Conservation (phyloP, 2,797 vertebrate species). For the Gallinago solitaria region DNA sequence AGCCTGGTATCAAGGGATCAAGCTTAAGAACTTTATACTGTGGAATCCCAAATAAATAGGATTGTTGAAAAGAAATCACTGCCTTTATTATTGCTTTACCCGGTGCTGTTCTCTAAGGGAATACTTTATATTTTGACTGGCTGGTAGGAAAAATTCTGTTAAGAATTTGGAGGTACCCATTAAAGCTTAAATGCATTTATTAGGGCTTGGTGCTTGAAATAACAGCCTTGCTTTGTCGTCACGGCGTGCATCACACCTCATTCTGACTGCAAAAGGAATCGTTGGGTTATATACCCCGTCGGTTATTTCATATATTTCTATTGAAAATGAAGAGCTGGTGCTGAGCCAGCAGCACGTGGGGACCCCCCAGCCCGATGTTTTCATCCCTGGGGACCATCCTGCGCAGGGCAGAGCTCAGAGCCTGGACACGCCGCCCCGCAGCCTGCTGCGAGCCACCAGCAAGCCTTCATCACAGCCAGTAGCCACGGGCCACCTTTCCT, state of each 20-base stretch:
- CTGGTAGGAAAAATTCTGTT: background rate
- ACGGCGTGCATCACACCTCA: background rate
- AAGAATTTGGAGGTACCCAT: background rate
- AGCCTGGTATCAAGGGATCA: background rate
- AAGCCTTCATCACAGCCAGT: background rate
- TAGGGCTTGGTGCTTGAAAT: background rate
- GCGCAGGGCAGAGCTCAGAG: background rate
- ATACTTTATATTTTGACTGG: background rate
- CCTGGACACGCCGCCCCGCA: accelerated
- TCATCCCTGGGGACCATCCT: background rate
- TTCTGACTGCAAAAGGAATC: background rate
- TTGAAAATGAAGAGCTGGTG: background rate
- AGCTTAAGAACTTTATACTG: background rate
- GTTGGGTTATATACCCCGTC: background rate
- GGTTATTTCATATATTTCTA: background rate
- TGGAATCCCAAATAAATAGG: background rate
- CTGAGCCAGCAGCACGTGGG: background rate
- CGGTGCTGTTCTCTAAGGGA: background rate
- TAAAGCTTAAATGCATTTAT: background rate
- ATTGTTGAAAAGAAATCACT: background rate
- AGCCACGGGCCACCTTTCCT: background rate
- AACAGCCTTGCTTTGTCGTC: background rate
- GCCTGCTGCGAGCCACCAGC: background rate
- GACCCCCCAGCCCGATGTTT: background rate
- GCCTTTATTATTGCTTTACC: background rate